Conservation (phyloP, 2,888 invertebrate species). For the Conus canariensis region DNA sequence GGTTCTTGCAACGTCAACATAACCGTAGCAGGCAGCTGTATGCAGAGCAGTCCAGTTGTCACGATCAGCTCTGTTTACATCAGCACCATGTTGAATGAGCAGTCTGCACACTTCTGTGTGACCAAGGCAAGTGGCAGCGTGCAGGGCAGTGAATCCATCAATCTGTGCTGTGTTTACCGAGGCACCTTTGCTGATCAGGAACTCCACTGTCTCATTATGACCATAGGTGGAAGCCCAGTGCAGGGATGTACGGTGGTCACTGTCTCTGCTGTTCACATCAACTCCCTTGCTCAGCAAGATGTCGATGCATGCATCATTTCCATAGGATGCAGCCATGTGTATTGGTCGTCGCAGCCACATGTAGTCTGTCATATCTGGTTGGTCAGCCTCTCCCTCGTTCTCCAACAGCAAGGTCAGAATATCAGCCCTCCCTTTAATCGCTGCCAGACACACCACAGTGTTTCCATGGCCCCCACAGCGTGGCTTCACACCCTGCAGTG, state of each 20-base stretch:
- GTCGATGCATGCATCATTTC: conserved; percentile 59
- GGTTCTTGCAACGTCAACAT: conserved; percentile 60
- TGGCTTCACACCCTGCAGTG: conserved; percentile 46
- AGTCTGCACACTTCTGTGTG: conserved; percentile 61
- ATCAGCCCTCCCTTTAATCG: conserved; percentile 57
- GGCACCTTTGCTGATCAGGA: conserved; percentile 63
- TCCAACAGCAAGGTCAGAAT: conserved; percentile 65
- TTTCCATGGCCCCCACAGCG: conserved; percentile 59
- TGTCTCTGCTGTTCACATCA: conserved; percentile 64
- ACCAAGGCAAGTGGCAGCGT: conserved; percentile 71
- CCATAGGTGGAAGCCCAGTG: conserved; percentile 71
- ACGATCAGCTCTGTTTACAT: conserved; percentile 63
- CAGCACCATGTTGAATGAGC: conserved; percentile 64
- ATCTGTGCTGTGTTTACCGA: conserved; percentile 66
- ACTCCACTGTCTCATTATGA: conserved; percentile 49
- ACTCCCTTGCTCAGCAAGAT: conserved; percentile 64
- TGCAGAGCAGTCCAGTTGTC: conserved; percentile 75
- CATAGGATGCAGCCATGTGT: conserved; percentile 70
- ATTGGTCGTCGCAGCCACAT: conserved; percentile 71
- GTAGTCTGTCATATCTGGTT: conserved; percentile 58
- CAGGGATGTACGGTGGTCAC: conserved; percentile 69
- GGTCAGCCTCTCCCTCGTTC: conserved; percentile 61
- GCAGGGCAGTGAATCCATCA: conserved; percentile 74
- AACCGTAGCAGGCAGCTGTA: conserved; percentile 71
- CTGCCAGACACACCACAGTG: conserved; percentile 64